These are phyloP conservation scores for Lethocerus indicus DNA, from an alignment of 1,140 invertebrate genomes.

Conservation along the genomic window DNA sequence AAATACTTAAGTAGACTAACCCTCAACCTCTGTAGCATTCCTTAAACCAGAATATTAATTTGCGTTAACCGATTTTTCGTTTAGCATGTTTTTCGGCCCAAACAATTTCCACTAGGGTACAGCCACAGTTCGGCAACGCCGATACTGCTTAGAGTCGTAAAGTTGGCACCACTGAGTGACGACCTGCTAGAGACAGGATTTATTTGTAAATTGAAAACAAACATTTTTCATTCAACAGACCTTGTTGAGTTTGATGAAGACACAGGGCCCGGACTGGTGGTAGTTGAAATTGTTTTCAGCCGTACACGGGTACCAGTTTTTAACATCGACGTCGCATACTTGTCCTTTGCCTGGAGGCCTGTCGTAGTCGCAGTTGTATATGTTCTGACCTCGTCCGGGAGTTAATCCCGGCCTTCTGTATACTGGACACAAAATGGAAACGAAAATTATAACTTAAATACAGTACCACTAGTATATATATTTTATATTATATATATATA, in stretches of 20 bases:
- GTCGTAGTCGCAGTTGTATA: conserved; percentile 45
- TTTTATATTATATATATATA: not conserved
- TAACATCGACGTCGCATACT: conserved; percentile 55
- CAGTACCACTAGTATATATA: not conserved
- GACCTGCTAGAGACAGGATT: conserved; percentile 41
- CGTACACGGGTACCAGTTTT: conserved; percentile 42
- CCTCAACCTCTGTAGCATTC: too few relatives aligned
- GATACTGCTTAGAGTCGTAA: too few relatives aligned
- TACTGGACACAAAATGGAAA: conserved; percentile 25
- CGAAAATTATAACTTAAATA: not conserved
- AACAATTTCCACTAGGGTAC: too few relatives aligned
- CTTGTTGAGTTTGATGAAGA: conserved; percentile 36
- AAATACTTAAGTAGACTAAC: too few relatives aligned
- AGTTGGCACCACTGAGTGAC: too few relatives aligned
- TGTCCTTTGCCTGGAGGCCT: conserved; percentile 40
- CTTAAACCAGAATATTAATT: too few relatives aligned
- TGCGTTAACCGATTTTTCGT: too few relatives aligned
- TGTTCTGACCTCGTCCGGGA: conserved; percentile 43
- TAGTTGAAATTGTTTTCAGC: conserved; percentile 54
- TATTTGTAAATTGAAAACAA: conserved; percentile 38
- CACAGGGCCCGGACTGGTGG: conserved; percentile 33
- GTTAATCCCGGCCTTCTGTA: conserved; percentile 48
- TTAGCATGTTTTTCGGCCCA: too few relatives aligned
- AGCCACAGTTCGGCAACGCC: too few relatives aligned
- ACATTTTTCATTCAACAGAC: too few relatives aligned